These are phyloP conservation scores for Tethya wilhelma DNA, from an alignment of 37 sponge, comb jelly and placozoan genomes.

Conservation along the genomic window DNA sequence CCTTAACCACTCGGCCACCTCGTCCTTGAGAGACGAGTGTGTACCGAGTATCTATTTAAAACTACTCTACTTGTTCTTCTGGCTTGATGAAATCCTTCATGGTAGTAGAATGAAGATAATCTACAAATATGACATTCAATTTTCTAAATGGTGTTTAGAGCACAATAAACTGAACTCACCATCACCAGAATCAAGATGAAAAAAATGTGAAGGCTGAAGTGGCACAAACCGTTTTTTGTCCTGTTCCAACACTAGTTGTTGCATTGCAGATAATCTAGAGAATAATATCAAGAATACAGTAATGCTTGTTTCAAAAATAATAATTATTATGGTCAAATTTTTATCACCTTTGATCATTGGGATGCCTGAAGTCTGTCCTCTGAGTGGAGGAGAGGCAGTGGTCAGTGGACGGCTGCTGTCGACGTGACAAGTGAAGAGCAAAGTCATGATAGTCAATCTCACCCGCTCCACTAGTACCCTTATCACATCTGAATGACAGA, in stretches of 20 bases:
- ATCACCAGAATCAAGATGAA: conserved; percentile 15
- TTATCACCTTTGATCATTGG: conserved; percentile 41
- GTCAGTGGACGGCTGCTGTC: conserved; percentile 2
- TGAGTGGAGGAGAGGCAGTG: neutral
- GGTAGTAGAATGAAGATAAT: conserved; percentile 34
- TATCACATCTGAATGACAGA: conserved; percentile 24
- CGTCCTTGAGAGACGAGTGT: conserved; percentile 47
- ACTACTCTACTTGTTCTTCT: neutral
- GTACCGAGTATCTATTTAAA: neutral
- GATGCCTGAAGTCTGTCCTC: conserved; percentile 47
- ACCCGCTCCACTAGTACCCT: conserved; percentile 70
- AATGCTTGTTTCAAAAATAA: neutral
- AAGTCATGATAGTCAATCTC: conserved; percentile 89
- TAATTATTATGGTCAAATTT: neutral
- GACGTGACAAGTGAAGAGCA: conserved; percentile 61
- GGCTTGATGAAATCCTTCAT: conserved; percentile 60
- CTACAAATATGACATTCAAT: conserved; percentile 8
- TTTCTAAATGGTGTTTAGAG: neutral
- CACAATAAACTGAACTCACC: conserved; percentile 14
- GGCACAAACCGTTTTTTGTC: conserved; percentile 44
- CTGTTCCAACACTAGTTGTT: conserved; percentile 46
- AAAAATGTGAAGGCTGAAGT: conserved; percentile 41
- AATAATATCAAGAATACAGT: neutral
- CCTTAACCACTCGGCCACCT: conserved; percentile 99
- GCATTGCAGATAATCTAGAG: conserved; percentile 47